These are phyloP conservation scores for Parus major DNA, from an alignment of 2,113 vertebrate species.

Conservation along the genomic window DNA sequence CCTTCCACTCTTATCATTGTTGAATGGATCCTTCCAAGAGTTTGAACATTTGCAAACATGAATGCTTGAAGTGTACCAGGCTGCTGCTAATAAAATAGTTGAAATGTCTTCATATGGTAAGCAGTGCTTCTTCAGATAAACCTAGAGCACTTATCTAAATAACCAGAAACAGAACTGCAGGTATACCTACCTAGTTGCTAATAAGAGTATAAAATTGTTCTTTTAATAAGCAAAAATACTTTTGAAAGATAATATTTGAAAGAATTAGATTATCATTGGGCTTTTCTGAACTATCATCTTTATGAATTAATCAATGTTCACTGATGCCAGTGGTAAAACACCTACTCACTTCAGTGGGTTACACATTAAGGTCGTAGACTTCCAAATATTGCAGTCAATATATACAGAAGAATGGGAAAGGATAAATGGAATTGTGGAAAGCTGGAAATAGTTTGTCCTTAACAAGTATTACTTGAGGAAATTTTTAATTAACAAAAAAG, in stretches of 20 bases:
- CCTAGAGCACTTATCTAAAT: neutral
- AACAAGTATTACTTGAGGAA: neutral
- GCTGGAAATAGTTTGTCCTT: neutral
- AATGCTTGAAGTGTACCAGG: neutral
- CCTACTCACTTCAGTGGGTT: neutral
- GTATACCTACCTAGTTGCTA: neutral
- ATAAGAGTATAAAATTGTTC: neutral
- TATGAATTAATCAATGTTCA: neutral
- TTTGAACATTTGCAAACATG: neutral
- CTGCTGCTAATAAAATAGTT: neutral
- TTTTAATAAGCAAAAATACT: neutral
- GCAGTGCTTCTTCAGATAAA: neutral
- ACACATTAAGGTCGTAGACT: neutral
- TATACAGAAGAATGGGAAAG: neutral
- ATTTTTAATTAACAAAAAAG: neutral
- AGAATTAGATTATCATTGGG: neutral
- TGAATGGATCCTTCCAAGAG: neutral
- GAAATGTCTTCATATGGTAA: neutral
- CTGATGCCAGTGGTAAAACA: neutral
- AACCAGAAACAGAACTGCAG: neutral
- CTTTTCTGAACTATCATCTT: neutral
- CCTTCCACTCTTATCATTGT: neutral
- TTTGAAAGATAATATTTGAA: neutral
- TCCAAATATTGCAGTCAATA: neutral
- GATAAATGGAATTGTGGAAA: neutral